Conservation (phyloP, 92 coral and sea anemone species). For the Porites divaricata region DNA sequence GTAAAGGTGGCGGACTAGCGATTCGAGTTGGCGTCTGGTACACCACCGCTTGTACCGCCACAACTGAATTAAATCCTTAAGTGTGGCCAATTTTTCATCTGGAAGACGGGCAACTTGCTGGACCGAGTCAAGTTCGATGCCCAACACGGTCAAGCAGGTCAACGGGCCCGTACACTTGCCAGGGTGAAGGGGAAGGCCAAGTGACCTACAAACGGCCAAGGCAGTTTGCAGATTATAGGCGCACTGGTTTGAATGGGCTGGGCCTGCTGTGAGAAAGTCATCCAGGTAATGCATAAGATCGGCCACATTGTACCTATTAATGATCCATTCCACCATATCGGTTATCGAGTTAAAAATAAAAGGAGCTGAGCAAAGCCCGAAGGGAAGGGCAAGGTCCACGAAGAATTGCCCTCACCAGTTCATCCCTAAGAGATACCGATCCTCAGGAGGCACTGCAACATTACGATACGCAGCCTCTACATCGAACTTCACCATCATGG, state of each 20-base stretch:
- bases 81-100: not conserved
- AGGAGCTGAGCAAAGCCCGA: conserved; percentile 60
- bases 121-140: conserved; percentile 43
- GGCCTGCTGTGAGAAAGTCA: conserved; percentile 19
- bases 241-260: not conserved
- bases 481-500: conserved; percentile 46
- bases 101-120: conserved; percentile 44
- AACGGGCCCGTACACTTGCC: conserved; percentile 3
- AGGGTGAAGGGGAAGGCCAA: conserved; percentile 28
- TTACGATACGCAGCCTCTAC: conserved; percentile 47
- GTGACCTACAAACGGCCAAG: conserved; percentile 7
- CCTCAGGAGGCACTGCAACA: conserved; percentile 45
- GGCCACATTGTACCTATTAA: not conserved
- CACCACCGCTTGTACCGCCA: conserved; percentile 36
- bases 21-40: conserved; percentile 35
- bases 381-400: conserved; percentile 52
- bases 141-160: conserved; percentile 27
- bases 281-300: conserved; percentile 15
- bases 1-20: conserved; percentile 60
- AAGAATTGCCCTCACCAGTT: conserved; percentile 44
- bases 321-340: conserved; percentile 4
- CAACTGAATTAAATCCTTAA: conserved; percentile 4
- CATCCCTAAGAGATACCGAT: conserved; percentile 45
- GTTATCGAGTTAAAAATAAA: conserved; percentile 44
- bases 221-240: not conserved